Evolutionary conservation across 2,888 invertebrate genomes (phyloP).

Genomic region (Tenodera sinensis): DNA sequence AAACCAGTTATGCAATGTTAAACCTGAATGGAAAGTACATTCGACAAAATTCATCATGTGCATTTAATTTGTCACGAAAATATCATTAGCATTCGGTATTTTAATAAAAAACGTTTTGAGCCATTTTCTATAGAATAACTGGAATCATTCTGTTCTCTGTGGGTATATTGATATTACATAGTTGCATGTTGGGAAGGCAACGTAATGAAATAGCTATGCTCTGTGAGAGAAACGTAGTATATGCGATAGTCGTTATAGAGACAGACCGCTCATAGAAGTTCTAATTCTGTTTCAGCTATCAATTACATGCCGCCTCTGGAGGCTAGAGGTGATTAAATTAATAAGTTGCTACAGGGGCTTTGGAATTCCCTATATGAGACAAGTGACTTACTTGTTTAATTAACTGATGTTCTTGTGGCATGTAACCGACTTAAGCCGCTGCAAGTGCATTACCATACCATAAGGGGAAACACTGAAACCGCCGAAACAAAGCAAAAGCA

Average conservation of each 20-base stretch:
- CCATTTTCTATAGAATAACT: no score
- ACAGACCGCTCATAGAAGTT: not conserved
- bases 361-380: not conserved
- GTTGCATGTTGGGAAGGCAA: not conserved
- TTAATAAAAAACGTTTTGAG: no score
- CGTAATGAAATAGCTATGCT: not conserved
- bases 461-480: not conserved
- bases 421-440: not conserved
- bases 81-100: no score
- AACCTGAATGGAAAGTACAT: no score
- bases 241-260: not conserved
- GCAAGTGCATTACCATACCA: not conserved
- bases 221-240: not conserved
- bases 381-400: not conserved
- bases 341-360: not conserved
- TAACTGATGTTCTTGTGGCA: not conserved
- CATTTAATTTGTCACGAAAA: no score
- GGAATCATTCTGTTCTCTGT: no score
- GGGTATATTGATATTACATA: no score
- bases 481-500: no score
- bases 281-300: not conserved
- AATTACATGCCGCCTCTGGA: not conserved
- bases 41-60: no score
- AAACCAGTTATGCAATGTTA: no score
- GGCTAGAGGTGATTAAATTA: not conserved